Evolutionary conservation across 2,888 invertebrate species (phyloP).

Genomic region (Euphydryas editha): DNA sequence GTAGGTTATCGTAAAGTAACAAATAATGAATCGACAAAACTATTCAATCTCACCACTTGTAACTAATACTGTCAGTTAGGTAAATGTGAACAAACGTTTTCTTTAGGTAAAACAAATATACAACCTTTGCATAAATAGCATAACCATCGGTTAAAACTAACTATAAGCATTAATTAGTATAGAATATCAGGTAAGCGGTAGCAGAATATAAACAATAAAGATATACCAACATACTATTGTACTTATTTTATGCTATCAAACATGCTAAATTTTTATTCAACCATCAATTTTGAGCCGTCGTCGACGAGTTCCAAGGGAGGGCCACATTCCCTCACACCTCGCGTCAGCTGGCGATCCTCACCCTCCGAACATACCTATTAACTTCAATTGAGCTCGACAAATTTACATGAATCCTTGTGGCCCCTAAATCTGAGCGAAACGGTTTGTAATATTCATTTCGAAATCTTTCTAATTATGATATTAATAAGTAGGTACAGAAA

Average conservation of each 20-base stretch:
- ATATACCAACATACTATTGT: slow-evolving; percentile 10
- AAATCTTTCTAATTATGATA: too few relatives aligned
- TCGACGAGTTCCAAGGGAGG: slow-evolving; percentile 64
- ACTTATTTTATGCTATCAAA: slow-evolving; percentile 39
- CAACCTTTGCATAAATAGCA: background rate
- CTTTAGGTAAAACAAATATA: too few relatives aligned
- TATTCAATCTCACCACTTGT: too few relatives aligned
- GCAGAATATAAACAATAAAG: background rate
- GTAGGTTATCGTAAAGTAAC: background rate
- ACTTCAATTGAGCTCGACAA: slow-evolving; percentile 83
- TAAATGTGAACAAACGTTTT: too few relatives aligned
- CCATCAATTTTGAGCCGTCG: slow-evolving; percentile 71
- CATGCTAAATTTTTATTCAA: slow-evolving; percentile 63
- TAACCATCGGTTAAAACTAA: background rate
- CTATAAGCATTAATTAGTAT: background rate
- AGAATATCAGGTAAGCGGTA: background rate
- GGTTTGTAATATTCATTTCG: background rate
- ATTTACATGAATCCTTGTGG: slow-evolving; percentile 74
- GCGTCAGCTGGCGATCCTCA: slow-evolving; percentile 79
- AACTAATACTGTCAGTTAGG: too few relatives aligned
- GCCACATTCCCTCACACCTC: slow-evolving; percentile 82
- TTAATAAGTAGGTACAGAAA: background rate
- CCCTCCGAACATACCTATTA: slow-evolving; percentile 79
- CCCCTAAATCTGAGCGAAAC: slow-evolving; percentile 43
- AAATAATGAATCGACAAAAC: background rate